Base-by-base conservation (phyloP, 1,140 invertebrate species). In the Homalodisca vitripennis region DNA sequence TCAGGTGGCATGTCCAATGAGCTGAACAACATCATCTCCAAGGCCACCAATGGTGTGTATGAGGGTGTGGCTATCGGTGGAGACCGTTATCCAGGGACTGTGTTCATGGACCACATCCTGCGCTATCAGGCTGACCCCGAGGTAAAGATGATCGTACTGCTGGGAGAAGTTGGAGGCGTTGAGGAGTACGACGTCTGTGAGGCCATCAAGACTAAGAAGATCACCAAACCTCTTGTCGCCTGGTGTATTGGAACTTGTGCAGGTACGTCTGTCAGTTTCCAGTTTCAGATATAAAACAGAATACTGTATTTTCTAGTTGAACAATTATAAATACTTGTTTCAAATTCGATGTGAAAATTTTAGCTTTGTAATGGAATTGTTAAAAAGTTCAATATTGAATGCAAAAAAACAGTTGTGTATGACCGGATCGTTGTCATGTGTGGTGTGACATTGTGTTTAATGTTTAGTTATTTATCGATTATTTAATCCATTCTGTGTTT, bases 1-100 rank as follows among this genome's bases (percentile, higher is more conserved):
- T 99, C 97, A 0, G 98, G 98, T 62, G 98, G 98, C 22, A 99
- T 99, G 98, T 98, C 95, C 2, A 99, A 99, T 78, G 98, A 99
- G 81, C 82, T 99, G 64, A 99, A 99, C 83, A 99, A 99, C 80
- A 98, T 99, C 55, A 88, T 99, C 66, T 94, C 95, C 0, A 95
- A 98, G 77, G 90, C 97, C 46, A 97, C 98, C 0, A 93, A 99
- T 82, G 98, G 98, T 47, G 98, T 99, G 0, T 92, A 92, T 75
- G 98, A 99, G 80, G 98, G 98, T 12, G 92, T 99, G 1, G 98
- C 98, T 27, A 99, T 99, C 75, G 98, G 98, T n/a, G 98, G 98
- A 1, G 98, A 99, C 82, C 86, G 97, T 72, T 99, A 99, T 81
- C 98, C 98, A 0, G 97, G 97, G 3, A 98, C 95, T 10, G 98